Base-by-base conservation (phyloP, 2,888 invertebrate genomes). In the Saturnia japonica region DNA sequence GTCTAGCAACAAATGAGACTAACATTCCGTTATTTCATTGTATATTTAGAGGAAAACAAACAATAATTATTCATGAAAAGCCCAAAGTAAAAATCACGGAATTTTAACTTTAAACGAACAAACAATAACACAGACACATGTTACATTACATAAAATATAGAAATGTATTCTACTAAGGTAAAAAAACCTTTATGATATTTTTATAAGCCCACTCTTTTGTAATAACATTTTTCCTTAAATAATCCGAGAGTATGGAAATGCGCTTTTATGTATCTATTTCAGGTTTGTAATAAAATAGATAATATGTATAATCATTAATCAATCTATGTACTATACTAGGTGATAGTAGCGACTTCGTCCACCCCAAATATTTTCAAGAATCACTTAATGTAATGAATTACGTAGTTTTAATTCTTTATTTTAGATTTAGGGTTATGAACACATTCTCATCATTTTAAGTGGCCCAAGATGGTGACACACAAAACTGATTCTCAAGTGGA, bases 141-240 rank as follows among this genome's bases (percentile, higher is more conserved):
- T 16, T 19, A 60, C 4, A n/a, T 62, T 40, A 57, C 25, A 51
- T 19, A 12, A 57, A 9, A 28, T 57, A 19, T 34, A 62, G 40
- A 19, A 19, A 62, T 40, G 19, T 19, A 62, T 34, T 40, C 25
- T 19, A 40, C 40, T 34, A 14, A 40, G 40, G 62, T 40, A 34
- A 62, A 43, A 42, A 60, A 42, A 66, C 51, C 66, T 66, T 70
- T 67, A 70, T 70, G 66, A 22, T 47, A 70, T 40, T 70, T 70
- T 70, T 51, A 67, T 70, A 70, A 22, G 34, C 40, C 66, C 25
- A 66, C 51, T 51, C 42, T 67, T 66, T 54, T 28, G 54, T 54
- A 64, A 64, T 69, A 64, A 70, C 40, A 45, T 66, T 70, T 70
- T 19, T 54, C 45, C 66, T 34, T 51, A 14, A 47, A 51, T 22